Evolutionary conservation across 1,140 invertebrate species (phyloP).

Genomic region (Aradophagus sp.): DNA sequence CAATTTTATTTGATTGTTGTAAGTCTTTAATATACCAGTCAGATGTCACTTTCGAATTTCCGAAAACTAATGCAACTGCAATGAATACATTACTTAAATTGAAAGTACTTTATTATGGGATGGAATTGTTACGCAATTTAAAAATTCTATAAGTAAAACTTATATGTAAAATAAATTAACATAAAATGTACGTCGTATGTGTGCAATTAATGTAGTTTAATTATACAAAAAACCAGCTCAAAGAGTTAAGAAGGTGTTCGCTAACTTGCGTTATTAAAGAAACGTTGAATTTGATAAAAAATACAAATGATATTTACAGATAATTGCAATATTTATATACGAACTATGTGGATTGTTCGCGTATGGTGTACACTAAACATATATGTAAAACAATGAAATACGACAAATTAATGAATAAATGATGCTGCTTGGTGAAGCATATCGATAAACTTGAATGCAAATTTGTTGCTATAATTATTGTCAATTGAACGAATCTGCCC

Average conservation of each 20-base stretch:
- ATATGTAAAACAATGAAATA: background rate
- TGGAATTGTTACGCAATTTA: constrained; percentile 53
- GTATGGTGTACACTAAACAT: background rate
- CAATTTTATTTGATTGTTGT: no score
- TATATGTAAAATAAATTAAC: no score
- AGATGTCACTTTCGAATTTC: constrained; percentile 11
- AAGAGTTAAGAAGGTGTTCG: constrained; percentile 15
- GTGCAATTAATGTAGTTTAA: constrained; percentile 16
- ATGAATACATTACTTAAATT: constrained; percentile 53
- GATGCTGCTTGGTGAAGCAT: constrained; percentile 57
- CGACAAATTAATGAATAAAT: background rate
- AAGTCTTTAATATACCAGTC: no score
- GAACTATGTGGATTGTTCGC: constrained; percentile 10
- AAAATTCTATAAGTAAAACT: constrained; percentile 16
- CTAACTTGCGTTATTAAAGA: constrained; percentile 18
- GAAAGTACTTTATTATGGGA: constrained; percentile 70
- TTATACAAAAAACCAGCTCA: constrained; percentile 46
- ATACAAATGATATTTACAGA: constrained; percentile 37
- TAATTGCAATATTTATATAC: constrained; percentile 50
- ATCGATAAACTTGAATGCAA: constrained; percentile 60
- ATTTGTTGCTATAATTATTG: constrained; percentile 59
- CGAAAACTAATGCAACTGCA: constrained; percentile 6
- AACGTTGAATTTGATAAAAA: constrained; percentile 30
- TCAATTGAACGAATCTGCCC: constrained; percentile 64
- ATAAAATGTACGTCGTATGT: background rate